phyloP scores from a whole-genome alignment of 2,888 invertebrate species.

The Diadromus collaris region DNA sequence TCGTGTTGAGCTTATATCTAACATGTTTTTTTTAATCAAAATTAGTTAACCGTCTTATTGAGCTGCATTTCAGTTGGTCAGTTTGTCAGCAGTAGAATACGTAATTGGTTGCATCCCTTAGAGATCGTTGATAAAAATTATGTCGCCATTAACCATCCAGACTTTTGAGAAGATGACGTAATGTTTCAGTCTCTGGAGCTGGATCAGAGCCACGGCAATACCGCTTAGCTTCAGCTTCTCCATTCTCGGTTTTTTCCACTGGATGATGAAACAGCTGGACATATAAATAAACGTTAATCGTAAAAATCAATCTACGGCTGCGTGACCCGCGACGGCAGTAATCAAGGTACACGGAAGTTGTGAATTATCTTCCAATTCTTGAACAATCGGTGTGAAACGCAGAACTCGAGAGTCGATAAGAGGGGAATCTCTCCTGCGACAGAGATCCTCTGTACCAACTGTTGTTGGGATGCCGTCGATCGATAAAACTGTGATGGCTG shows the following conservation, averaged over 20 bases:
- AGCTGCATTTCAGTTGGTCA: neutral
- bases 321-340: constrained; percentile 10
- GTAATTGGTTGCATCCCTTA: neutral
- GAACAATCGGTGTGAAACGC: constrained; percentile 19
- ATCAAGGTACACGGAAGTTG: constrained; percentile 30
- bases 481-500: neutral
- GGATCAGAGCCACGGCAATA: constrained; percentile 88
- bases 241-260: constrained; percentile 89
- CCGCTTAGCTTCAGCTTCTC: constrained; percentile 92
- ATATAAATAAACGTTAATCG: constrained; percentile 72
- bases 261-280: constrained; percentile 88
- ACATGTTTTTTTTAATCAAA: no score
- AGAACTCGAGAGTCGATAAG: constrained; percentile 1
- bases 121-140: neutral
- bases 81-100: neutral
- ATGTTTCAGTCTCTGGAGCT: constrained; percentile 84
- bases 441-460: neutral
- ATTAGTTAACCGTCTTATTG: neutral
- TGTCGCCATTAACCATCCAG: neutral
- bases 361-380: constrained; percentile 11
- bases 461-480: neutral
- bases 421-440: neutral
- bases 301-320: neutral
- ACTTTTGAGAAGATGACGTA: neutral
- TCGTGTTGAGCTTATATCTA: no score